phyloP scores from a whole-genome alignment of 1,140 invertebrate species.

The Zaprionus africanus region DNA sequence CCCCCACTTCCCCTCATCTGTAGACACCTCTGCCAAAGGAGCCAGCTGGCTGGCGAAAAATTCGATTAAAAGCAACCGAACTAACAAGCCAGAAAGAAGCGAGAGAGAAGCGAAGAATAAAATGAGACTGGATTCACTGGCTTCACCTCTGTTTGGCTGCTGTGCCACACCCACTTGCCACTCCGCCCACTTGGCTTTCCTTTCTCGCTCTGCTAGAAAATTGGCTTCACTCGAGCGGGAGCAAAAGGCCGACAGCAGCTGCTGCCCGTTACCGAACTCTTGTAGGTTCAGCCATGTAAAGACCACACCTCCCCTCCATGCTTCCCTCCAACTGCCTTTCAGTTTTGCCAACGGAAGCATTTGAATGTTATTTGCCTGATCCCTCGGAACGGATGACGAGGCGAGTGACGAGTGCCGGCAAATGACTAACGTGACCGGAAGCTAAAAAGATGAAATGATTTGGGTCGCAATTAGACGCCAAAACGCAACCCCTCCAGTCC shows the following conservation, averaged over 20 bases:
- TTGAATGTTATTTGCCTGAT: conserved; percentile 37
- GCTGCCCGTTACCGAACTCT: conserved; percentile 35
- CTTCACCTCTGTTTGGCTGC: background rate
- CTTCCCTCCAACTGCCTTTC: background rate
- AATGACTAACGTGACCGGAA: conserved; percentile 69
- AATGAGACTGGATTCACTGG: background rate
- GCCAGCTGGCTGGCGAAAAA: conserved; percentile 33
- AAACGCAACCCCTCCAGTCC: conserved; percentile 6
- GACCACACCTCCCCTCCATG: background rate
- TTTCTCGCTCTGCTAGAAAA: conserved; percentile 22
- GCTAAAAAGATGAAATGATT: conserved; percentile 73
- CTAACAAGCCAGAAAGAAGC: conserved; percentile 23
- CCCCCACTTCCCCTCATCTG: background rate
- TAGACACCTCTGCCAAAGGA: background rate
- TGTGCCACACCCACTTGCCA: background rate
- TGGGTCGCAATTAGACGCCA: conserved; percentile 68
- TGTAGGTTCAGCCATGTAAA: conserved; percentile 27
- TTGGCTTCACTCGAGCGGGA: conserved; percentile 62
- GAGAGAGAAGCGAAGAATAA: background rate
- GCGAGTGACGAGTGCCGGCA: conserved; percentile 6
- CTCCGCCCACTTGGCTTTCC: background rate
- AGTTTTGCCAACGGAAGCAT: conserved; percentile 30
- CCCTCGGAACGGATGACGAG: conserved; percentile 18
- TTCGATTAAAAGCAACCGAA: conserved; percentile 40
- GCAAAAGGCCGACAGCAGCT: conserved; percentile 54